phyloP scores from a whole-genome alignment of 2,797 vertebrate genomes.

The Tragopan temminckii region DNA sequence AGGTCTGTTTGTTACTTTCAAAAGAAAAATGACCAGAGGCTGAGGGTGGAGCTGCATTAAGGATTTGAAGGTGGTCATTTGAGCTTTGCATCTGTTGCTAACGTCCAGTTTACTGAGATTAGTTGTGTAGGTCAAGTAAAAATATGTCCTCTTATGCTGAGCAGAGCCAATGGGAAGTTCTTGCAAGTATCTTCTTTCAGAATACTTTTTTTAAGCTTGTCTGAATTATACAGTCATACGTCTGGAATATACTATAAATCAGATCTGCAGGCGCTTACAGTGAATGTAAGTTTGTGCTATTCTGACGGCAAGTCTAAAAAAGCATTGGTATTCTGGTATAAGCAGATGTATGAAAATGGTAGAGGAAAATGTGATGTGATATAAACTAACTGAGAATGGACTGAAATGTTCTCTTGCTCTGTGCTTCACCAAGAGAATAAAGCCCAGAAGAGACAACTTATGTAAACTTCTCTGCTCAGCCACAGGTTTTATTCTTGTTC shows the following conservation, averaged over 20 bases:
- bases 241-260: constrained; percentile 22
- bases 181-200: constrained; percentile 19
- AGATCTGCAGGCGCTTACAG: background rate
- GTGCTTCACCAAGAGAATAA: background rate
- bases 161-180: background rate
- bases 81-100: constrained; percentile 53
- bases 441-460: background rate
- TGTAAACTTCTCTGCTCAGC: background rate
- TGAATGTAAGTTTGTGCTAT: background rate
- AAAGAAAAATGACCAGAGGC: constrained; percentile 19
- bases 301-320: constrained; percentile 40
- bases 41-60: background rate
- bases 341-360: constrained; percentile 27
- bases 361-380: background rate
- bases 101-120: constrained; percentile 4
- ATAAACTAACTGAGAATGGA: constrained; percentile 29
- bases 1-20: background rate
- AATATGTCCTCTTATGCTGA: background rate
- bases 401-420: background rate
- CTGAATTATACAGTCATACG: constrained; percentile 24
- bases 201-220: constrained; percentile 27
- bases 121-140: constrained; percentile 44
- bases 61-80: constrained; percentile 37
- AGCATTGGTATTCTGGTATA: background rate
- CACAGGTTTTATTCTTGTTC: background rate